Percentiles rank a stretch among this genome's conserved stretches.
Conservation (phyloP, 2,797 vertebrate species). For the Philypnodon macrostomus region DNA sequence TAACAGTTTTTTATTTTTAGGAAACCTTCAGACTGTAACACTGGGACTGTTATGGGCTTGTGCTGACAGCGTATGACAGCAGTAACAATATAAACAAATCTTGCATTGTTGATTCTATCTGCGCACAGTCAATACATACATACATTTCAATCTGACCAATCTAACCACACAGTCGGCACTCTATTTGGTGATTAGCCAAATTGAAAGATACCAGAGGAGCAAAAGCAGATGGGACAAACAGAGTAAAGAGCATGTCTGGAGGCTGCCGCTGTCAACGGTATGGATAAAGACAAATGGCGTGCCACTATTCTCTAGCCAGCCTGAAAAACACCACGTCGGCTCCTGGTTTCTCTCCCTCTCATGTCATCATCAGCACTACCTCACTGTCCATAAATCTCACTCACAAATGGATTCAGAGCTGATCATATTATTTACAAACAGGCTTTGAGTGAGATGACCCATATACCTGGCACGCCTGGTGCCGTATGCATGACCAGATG, state of each 20-base stretch:
- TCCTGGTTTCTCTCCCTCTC: constrained; percentile 50
- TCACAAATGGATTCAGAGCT: not conserved
- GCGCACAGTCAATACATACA: not conserved
- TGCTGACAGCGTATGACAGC: constrained; percentile 34
- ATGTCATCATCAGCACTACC: constrained; percentile 62
- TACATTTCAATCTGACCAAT: constrained; percentile 18
- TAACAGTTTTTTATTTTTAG: too few relatives aligned
- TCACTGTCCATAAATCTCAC: constrained; percentile 26
- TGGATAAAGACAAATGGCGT: constrained; percentile 74
- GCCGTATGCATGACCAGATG: constrained; percentile 47
- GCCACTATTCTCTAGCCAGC: constrained; percentile 68
- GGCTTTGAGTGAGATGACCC: constrained; percentile 16
- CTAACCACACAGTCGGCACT: constrained; percentile 14
- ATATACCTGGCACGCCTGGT: constrained; percentile 23
- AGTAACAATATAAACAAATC: constrained; percentile 39
- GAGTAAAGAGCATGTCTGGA: constrained; percentile 21
- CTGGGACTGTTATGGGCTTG: constrained; percentile 26
- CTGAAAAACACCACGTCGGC: constrained; percentile 71
- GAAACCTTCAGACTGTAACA: too few relatives aligned
- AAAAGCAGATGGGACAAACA: constrained; percentile 7
- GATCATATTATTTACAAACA: constrained; percentile 29
- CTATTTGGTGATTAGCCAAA: constrained; percentile 24
- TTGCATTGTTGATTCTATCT: constrained; percentile 15
- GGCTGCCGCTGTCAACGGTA: constrained; percentile 61
- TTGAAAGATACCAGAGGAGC: constrained; percentile 21